Base-by-base conservation (phyloP, 2,888 invertebrate genomes). In the Heterodera filipjevi region DNA sequence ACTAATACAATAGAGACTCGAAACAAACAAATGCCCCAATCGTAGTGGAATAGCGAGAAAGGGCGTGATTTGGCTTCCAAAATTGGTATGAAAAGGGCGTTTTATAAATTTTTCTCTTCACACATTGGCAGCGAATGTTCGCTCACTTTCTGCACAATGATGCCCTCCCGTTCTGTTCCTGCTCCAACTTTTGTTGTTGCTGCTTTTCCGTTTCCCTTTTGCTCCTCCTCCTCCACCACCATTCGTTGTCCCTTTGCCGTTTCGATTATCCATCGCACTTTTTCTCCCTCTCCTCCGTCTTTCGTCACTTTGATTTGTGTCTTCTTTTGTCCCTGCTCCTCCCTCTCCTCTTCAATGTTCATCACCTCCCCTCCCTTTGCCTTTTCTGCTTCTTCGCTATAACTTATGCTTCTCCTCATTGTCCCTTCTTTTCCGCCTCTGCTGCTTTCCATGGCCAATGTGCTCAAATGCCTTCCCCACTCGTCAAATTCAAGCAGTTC, bases 401-500 rank as follows among this genome's bases (percentile, higher is more conserved):
- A 59, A 59, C 22, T 59, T n/a, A 59, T 59, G n/a, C 27, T 59
- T 27, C 59, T 59, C n/a, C 19, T 27, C 59, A 59, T 39, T 12
- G 8, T 39, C 12, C 39, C 12, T 12, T 39, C 39, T 27, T 6
- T 27, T 64, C 64, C 64, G 8, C 64, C 64, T 64, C 64, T 14
- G 68, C 68, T 32, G 12, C 32, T 68, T 33, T 68, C n/a, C 72
- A 30, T 30, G 16, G n/a, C 59, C 19, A 32, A 27, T 16, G 78
- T 78, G 22, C 78, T 49, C 35, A 77, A n/a, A 32, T 74, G 74
- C 39, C 73, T 27, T 44, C 78, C 78, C 44, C 53, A 33, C 22
- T 39, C 35, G 59, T 72, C 73, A 33, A 78, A 78, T n/a, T 74
- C 66, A 19, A 73, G 35, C 66, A 32, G 46, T 46, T 78, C 97